Evolutionary conservation across 2,113 vertebrate genomes (phyloP), one percentile per base, ranked within the genome.

Genomic region (Osmerus eperlanus): DNA sequence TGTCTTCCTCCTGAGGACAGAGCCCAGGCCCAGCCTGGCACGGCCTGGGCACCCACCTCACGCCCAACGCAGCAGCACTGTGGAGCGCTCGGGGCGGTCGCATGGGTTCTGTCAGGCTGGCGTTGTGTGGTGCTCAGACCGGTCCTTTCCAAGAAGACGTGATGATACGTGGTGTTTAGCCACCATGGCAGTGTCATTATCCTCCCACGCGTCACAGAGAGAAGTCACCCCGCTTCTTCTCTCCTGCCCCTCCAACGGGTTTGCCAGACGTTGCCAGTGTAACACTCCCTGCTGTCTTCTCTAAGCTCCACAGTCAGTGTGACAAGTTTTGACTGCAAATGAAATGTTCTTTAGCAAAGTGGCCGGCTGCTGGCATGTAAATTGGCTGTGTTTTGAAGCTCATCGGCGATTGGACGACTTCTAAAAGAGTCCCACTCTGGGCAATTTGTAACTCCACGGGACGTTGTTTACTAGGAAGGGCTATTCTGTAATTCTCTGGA

Each of bases 301-400:
- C 74, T 32, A 70, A 81, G 74, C 75, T 73, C 77, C 81, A 78
- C 74, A 81, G 82, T 72, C 65, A 65, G 70, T 63, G 25, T 81
- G 82, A 81, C 80, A 81, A 73, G 78, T 83, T 86, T 80, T 84
- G 85, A 85, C 81, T 85, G 82, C 78, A 84, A 84, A 84, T 83
- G 32, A 82, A 85, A 78, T 84, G 69, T 75, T 74, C 81, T 63
- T 81, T 69, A 72, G 81, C 71, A 51, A 65, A 76, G 53, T 74
- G 75, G 71, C 52, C 12, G 25, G 52, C 55, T 70, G 56, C 1
- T 51, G 80, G 71, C 77, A 68, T 68, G 80, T 56, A 81, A 78
- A 84, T 73, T 87, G 83, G 73, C 80, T 68, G 69, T 67, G 78
- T 76, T 67, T 74, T 75, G 72, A 73, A 78, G 79, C 80, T 87